These are phyloP conservation scores for Alexandromys fortis DNA, from an alignment of 2,113 vertebrate genomes.

Conservation along the genomic window DNA sequence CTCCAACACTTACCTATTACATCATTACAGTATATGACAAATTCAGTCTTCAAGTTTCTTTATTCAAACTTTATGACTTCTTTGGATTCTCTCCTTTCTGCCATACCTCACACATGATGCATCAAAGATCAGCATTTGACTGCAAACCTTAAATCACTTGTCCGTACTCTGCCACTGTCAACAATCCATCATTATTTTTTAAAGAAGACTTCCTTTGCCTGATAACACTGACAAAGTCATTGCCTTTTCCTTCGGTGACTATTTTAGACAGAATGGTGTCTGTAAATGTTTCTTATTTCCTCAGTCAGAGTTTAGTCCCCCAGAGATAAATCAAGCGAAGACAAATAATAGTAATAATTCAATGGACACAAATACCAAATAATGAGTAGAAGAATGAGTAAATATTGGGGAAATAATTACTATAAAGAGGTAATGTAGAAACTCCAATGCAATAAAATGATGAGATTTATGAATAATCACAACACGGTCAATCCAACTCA, in stretches of 20 bases:
- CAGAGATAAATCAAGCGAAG: not conserved
- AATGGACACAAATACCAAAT: not conserved
- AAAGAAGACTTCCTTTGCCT: not conserved
- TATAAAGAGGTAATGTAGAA: not conserved
- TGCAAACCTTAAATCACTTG: not conserved
- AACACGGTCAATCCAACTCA: not conserved
- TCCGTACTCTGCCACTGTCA: not conserved
- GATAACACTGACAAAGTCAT: not conserved
- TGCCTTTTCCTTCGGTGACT: not conserved
- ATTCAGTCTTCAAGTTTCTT: not conserved
- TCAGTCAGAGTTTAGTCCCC: not conserved
- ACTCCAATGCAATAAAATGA: not conserved
- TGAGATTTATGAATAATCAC: not conserved
- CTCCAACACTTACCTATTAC: not conserved
- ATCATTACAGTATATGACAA: not conserved
- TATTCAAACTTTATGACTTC: not conserved
- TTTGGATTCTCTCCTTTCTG: not conserved
- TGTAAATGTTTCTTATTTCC: not conserved
- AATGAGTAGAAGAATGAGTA: not conserved
- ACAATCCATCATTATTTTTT: not conserved
- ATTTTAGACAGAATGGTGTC: not conserved
- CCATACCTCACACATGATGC: not conserved
- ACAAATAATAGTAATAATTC: constrained; percentile 22
- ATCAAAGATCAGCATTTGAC: not conserved
- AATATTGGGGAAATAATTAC: not conserved